Evolutionary conservation across 2,888 invertebrate species (phyloP).

Genomic region (Lutraria lutraria): DNA sequence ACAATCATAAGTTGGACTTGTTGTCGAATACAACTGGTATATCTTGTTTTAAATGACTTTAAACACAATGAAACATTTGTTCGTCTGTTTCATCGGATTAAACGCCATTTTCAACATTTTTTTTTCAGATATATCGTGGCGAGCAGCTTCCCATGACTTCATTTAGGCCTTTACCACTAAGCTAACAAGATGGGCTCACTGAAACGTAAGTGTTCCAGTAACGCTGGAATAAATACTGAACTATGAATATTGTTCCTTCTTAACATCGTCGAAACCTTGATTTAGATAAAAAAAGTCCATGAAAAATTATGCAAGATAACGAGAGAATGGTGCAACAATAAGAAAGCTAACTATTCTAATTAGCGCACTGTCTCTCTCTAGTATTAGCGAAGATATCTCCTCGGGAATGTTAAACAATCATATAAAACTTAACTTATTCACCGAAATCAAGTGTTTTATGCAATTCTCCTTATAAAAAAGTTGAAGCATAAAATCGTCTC

Average conservation of each 20-base stretch:
- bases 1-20: no score
- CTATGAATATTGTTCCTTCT: neutral
- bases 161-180: no score
- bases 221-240: neutral
- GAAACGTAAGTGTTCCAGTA: neutral
- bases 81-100: no score
- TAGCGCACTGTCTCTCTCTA: neutral
- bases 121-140: no score
- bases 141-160: no score
- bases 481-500: neutral
- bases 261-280: no score
- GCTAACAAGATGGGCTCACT: no score
- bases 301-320: neutral
- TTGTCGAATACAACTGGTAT: no score
- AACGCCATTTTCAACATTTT: no score
- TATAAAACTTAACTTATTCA: neutral
- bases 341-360: slow-evolving; percentile 7
- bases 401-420: neutral
- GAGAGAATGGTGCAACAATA: neutral
- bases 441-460: neutral
- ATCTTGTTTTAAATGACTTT: no score
- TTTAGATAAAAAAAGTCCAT: no score
- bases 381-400: neutral
- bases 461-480: neutral
- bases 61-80: no score